Conservation (phyloP, 1,140 invertebrate species). For the Drosophila simulans region DNA sequence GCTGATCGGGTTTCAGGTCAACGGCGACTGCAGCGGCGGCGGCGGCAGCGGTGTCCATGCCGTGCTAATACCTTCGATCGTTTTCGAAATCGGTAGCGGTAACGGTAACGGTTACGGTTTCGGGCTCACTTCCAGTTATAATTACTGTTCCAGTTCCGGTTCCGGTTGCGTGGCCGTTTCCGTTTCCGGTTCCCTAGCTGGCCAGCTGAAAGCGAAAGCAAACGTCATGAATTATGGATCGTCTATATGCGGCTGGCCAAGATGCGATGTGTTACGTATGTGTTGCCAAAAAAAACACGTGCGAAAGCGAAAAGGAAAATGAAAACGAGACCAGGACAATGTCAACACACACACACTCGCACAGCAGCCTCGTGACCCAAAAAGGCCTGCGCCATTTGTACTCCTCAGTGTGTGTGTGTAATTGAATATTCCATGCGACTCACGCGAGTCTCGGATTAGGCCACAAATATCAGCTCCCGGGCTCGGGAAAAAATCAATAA, state of each 20-base stretch:
- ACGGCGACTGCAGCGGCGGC: slow-evolving; percentile 72
- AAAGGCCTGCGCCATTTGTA: slow-evolving; percentile 48
- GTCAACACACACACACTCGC: slow-evolving; percentile 66
- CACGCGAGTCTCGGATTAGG: slow-evolving; percentile 69
- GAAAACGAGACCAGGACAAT: slow-evolving; percentile 77
- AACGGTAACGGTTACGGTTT: neutral
- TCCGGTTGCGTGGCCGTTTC: slow-evolving; percentile 21
- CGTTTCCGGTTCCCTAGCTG: slow-evolving; percentile 37
- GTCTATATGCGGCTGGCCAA: slow-evolving; percentile 7
- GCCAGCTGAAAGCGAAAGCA: slow-evolving; percentile 60
- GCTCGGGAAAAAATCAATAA: slow-evolving; percentile 69
- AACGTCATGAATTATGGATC: slow-evolving; percentile 62
- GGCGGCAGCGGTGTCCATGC: slow-evolving; percentile 74
- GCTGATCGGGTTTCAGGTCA: slow-evolving; percentile 59
- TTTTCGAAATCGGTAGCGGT: neutral
- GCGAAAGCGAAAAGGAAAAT: slow-evolving; percentile 40
- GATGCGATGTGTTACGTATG: slow-evolving; percentile 67
- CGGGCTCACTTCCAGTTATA: slow-evolving; percentile 2
- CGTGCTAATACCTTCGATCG: slow-evolving; percentile 21
- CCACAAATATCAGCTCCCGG: slow-evolving; percentile 41
- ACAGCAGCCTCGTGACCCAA: slow-evolving; percentile 77
- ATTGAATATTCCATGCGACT: slow-evolving; percentile 71
- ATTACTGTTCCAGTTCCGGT: slow-evolving; percentile 3
- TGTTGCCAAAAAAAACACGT: slow-evolving; percentile 72
- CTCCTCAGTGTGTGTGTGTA: slow-evolving; percentile 27